Base-by-base conservation (phyloP, 2,888 invertebrate species). In the Pyralis farinalis region DNA sequence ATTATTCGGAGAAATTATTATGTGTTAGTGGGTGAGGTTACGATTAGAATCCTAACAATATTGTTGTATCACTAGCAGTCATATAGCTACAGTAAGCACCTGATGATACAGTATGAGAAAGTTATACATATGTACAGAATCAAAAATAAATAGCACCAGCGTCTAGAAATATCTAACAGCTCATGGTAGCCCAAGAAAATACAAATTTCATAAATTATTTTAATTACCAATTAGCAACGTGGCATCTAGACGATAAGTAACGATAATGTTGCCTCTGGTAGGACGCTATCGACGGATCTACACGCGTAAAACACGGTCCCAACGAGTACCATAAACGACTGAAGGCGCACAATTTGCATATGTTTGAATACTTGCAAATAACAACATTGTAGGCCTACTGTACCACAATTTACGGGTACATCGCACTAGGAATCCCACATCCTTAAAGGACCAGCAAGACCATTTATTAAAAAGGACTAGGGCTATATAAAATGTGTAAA, bases 251-350 rank as follows among this genome's bases (percentile, higher is more conserved):
- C 46, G 47, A 47, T 55, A 54, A 53, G 42, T 50, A 45, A 51
- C 47, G 49, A 47, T 53, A 49, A 51, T 53, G 44, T 48, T 32
- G 40, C 25, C 46, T 41, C 37, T 20, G 34, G 43, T 32, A 49
- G 37, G 42, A 46, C 46, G 44, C 45, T 63, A 68, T 64, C 58
- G 41, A 36, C 3, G 35, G 38, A 68, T 66, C 67, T 65, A 67
- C 65, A 67, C 37, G 56, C 53, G 57, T 65, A 58, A 56, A 63
- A 64, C 63, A 64, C 53, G 32, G 32, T 11, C 11, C 44, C 48
- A 49, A 43, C 44, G 37, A 25, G 43, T 34, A 39, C 53, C 49
- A 50, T 52, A 58, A 55, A 51, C 55, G 47, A 51, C 44, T 50
- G 36, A 36, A 25, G 30, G 42, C 11, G 44, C 46, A 9, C 10